Evolutionary conservation across 2,113 vertebrate species (phyloP), one percentile per base, ranked within the genome.

Genomic region (Canis aureus): DNA sequence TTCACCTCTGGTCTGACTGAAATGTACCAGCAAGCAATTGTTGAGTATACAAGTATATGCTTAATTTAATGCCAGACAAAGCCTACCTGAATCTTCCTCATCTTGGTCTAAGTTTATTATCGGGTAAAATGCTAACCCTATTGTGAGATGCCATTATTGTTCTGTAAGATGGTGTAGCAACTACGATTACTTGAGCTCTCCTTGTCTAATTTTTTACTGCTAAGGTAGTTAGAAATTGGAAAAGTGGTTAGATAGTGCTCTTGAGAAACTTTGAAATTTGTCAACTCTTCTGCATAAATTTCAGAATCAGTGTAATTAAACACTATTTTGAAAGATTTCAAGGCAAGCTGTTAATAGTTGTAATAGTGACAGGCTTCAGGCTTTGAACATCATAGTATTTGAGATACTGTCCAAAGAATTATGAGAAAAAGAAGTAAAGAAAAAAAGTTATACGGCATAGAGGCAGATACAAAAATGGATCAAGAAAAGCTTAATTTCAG

Each of bases 291-390:
- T 22, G 27, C 74, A 38, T 64, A 74, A 84, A 29, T 71, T 71
- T 91, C 38, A 73, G 12, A 91, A 64, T 60, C 38, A n/a, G 60
- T 93, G 91, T 93, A 79, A n/a, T 59, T 71, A 49, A 66, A 97
- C 64, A 94, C 5, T 13, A 73, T 73, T 93, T 57, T 57, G 13
- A 93, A n/a, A 89, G 35, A 73, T 87, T 87, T 73, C 74, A 76
- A 89, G 32, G 73, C 8, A 95, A 91, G 32, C n/a, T 67, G 16
- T 66, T 71, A 81, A 49, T 69, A 87, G 20, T 73, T 74, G 1
- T 78, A 86, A 62, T 43, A 90, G 10, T 67, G 25, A 53, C 51
- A 88, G 67, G 35, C 27, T 88, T 85, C 62, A 27, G 71, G 62
- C 43, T 64, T 69, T 43, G 43, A 55, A 87, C 93, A 57, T 53